Conservation (phyloP, 2,113 vertebrate species). For the Lampris megalopsis region DNA sequence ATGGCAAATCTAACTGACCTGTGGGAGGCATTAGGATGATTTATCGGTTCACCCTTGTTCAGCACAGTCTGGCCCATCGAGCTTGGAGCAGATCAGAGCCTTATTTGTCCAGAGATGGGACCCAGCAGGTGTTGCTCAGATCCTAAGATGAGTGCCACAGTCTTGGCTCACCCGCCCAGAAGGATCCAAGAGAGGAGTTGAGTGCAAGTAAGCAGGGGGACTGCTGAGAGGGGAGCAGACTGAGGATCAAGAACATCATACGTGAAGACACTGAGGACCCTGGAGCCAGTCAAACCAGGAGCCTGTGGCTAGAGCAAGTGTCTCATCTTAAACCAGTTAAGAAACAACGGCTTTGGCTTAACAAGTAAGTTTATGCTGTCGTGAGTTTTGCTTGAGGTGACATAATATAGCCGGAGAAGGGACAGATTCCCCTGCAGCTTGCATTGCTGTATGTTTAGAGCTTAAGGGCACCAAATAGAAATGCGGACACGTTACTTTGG, state of each 20-base stretch:
- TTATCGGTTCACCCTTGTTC: not conserved
- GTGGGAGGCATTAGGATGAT: constrained; percentile 42
- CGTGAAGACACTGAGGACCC: constrained; percentile 27
- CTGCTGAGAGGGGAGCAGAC: constrained; percentile 32
- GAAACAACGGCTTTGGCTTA: constrained; percentile 39
- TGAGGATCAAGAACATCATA: constrained; percentile 44
- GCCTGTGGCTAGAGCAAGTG: constrained; percentile 4
- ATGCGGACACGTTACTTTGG: constrained; percentile 21
- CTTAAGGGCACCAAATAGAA: constrained; percentile 49
- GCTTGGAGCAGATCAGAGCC: constrained; percentile 42
- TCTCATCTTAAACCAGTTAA: constrained; percentile 21
- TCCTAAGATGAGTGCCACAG: constrained; percentile 26
- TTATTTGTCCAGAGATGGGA: constrained; percentile 64
- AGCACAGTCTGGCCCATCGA: constrained; percentile 6
- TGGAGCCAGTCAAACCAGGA: constrained; percentile 40
- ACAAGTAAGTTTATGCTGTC: constrained; percentile 46
- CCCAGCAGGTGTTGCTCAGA: constrained; percentile 44
- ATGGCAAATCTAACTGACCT: constrained; percentile 12
- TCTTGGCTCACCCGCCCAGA: constrained; percentile 50
- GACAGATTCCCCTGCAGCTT: constrained; percentile 41
- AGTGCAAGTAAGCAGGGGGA: constrained; percentile 7
- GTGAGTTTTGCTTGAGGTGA: constrained; percentile 26
- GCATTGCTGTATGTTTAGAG: constrained; percentile 24
- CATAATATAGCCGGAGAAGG: constrained; percentile 32
- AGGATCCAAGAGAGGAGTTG: constrained; percentile 25